Percentiles rank a stretch among this genome's conserved stretches.
Conservation (phyloP, 2,888 invertebrate genomes). For the Cephus sareptanus region DNA sequence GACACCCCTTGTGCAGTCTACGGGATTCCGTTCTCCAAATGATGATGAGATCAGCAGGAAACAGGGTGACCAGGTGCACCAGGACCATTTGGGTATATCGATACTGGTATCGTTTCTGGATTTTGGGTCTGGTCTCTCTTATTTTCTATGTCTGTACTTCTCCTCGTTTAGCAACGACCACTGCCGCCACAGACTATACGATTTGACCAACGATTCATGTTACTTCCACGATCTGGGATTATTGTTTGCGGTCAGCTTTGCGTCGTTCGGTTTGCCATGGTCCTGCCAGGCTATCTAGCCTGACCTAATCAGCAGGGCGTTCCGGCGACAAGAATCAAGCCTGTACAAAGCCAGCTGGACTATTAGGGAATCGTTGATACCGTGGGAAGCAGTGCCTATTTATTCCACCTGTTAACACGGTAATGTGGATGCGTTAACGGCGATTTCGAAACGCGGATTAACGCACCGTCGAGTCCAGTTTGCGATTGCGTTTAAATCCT, state of each 20-base stretch:
- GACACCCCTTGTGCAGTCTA: background rate
- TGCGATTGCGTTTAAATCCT: background rate
- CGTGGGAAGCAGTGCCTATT: background rate
- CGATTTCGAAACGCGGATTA: background rate
- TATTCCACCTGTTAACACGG: background rate
- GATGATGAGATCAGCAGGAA: background rate
- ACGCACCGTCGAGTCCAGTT: background rate
- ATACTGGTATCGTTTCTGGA: background rate
- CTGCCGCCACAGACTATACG: background rate
- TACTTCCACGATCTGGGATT: constrained; percentile 37
- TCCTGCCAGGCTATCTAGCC: background rate
- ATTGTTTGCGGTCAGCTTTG: constrained; percentile 28
- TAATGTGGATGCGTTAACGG: background rate
- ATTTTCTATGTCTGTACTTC: background rate
- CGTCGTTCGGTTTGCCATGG: background rate
- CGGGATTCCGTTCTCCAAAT: background rate
- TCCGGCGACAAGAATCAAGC: background rate
- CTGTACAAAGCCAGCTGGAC: background rate
- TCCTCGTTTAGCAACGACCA: background rate
- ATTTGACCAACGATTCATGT: constrained; percentile 28
- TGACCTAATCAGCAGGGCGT: background rate
- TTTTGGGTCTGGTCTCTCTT: background rate
- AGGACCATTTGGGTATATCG: background rate
- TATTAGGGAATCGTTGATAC: background rate
- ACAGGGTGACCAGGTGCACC: background rate